phyloP scores from a whole-genome alignment of 2,888 invertebrate species.

The Drosophila fulvimacula region DNA sequence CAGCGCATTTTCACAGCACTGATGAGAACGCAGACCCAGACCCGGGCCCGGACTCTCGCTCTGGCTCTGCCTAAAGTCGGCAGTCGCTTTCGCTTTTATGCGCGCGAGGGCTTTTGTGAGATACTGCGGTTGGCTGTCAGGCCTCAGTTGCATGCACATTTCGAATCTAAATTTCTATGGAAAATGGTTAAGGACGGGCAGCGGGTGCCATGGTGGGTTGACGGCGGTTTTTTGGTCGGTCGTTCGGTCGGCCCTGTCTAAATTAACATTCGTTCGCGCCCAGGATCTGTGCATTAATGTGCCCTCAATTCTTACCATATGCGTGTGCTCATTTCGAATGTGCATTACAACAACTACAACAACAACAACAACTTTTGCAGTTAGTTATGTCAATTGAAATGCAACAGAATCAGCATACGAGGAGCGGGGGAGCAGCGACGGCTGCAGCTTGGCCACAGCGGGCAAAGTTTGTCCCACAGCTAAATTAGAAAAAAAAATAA shows the following conservation, averaged over 20 bases:
- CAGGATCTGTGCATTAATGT: slow-evolving; percentile 70
- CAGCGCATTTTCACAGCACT: slow-evolving; percentile 56
- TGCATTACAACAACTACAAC: slow-evolving; percentile 70
- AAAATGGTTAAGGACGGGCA: neutral
- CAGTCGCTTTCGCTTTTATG: slow-evolving; percentile 51
- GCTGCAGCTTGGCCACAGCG: slow-evolving; percentile 9
- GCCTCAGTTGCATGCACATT: slow-evolving; percentile 68
- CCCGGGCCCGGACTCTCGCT: neutral
- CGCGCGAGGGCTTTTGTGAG: slow-evolving; percentile 49
- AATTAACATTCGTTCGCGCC: slow-evolving; percentile 72
- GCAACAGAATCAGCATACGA: slow-evolving; percentile 62
- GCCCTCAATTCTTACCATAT: slow-evolving; percentile 72
- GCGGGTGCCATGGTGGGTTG: neutral
- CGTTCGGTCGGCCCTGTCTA: slow-evolving; percentile 34
- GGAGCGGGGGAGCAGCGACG: neutral
- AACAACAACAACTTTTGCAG: slow-evolving; percentile 57
- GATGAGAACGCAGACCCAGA: slow-evolving; percentile 34
- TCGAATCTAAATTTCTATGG: slow-evolving; percentile 67
- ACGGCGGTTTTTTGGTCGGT: slow-evolving; percentile 9
- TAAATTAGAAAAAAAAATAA: slow-evolving; percentile 64
- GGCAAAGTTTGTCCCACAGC: slow-evolving; percentile 26
- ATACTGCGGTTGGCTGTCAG: slow-evolving; percentile 50
- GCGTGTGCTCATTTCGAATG: slow-evolving; percentile 81
- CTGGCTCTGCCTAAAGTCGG: slow-evolving; percentile 14
- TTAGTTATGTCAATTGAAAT: slow-evolving; percentile 74